Conservation (phyloP, 2,888 invertebrate genomes). For the Tineola bisselliella region DNA sequence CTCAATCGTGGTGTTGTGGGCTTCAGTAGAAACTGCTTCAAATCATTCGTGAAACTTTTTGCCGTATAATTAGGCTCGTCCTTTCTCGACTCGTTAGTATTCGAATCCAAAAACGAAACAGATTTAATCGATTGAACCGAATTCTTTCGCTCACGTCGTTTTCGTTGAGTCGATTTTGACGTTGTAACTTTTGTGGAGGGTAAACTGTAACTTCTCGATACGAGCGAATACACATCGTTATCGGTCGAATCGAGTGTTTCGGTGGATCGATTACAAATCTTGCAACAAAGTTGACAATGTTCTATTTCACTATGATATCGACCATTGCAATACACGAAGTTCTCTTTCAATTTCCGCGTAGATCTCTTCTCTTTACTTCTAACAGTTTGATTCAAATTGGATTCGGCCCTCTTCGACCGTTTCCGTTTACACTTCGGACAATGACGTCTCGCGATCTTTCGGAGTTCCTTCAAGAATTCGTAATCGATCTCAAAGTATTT, state of each 20-base stretch:
- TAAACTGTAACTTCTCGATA: conserved; percentile 44
- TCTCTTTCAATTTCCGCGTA: conserved; percentile 27
- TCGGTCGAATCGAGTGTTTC: conserved; percentile 51
- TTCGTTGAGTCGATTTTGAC: conserved; percentile 25
- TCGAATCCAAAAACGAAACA: conserved; percentile 58
- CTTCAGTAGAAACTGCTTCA: conserved; percentile 56
- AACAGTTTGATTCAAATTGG: conserved; percentile 17
- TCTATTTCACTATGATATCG: conserved; percentile 45
- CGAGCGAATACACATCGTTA: conserved; percentile 47
- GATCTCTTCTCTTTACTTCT: conserved; percentile 25
- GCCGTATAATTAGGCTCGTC: conserved; percentile 62
- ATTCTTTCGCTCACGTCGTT: conserved; percentile 37
- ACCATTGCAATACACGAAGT: conserved; percentile 47
- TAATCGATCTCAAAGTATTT: conserved; percentile 64
- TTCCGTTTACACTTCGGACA: conserved; percentile 50
- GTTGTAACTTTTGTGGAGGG: conserved; percentile 26
- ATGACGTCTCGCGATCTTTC: conserved; percentile 50
- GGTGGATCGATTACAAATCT: conserved; percentile 44
- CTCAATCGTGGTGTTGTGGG: conserved; percentile 54
- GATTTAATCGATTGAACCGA: conserved; percentile 61
- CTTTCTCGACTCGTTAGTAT: conserved; percentile 45
- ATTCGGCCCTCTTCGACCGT: conserved; percentile 19
- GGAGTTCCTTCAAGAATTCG: conserved; percentile 54
- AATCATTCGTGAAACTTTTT: conserved; percentile 60
- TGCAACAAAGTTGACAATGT: conserved; percentile 52